Evolutionary conservation across 2,113 vertebrate genomes (phyloP).

Genomic region (Struthio camelus): DNA sequence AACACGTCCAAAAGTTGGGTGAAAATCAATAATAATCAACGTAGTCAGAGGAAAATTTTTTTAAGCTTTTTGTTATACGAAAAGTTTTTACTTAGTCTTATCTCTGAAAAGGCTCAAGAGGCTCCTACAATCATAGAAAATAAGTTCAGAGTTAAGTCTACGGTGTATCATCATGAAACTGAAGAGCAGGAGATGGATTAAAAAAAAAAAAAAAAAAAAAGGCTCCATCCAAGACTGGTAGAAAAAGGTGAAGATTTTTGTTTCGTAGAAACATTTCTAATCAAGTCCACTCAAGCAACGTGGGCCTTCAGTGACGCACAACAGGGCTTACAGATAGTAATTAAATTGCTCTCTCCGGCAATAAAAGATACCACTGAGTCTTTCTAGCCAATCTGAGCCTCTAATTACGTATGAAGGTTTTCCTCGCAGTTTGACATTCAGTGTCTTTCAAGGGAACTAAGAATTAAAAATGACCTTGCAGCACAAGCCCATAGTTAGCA

Average conservation of each 20-base stretch:
- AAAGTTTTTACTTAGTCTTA: background rate
- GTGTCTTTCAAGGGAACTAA: background rate
- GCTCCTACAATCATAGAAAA: background rate
- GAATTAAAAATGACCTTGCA: slow-evolving; percentile 3
- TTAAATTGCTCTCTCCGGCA: slow-evolving; percentile 37
- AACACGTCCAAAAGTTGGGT: background rate
- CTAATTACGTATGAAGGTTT: background rate
- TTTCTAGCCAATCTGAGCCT: slow-evolving; percentile 6
- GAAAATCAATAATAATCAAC: background rate
- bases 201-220: background rate
- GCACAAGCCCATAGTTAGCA: background rate
- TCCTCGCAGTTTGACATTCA: background rate
- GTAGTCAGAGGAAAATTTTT: background rate
- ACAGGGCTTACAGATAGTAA: background rate
- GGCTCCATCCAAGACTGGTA: background rate
- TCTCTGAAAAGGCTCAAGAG: background rate
- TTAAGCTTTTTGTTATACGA: background rate
- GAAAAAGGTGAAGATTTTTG: background rate
- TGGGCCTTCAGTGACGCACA: background rate
- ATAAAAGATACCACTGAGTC: background rate
- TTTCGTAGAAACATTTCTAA: background rate
- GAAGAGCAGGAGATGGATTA: background rate
- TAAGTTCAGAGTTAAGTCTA: background rate
- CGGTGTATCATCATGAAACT: background rate
- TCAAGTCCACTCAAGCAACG: background rate